Base-by-base conservation (phyloP, 2,888 invertebrate genomes). In the Onchidella celtica region DNA sequence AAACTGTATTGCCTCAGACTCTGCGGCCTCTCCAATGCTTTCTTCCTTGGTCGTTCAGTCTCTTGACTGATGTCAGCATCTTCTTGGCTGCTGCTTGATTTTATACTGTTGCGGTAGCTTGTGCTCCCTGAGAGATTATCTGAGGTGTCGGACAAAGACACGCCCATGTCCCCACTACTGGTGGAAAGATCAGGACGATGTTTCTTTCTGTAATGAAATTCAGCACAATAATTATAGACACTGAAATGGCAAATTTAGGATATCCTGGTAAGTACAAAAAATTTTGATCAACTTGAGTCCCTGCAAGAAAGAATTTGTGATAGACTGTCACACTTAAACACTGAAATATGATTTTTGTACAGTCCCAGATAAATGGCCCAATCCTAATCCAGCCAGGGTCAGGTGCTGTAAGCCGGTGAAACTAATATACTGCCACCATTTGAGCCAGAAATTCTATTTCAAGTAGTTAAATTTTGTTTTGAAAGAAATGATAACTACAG, bases 1-100 rank as follows among this genome's bases (percentile, higher is more conserved):
- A 70, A 61, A 29, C 78, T 79, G 38, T 79, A 79, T 24, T 70
- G 69, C 47, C 61, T 69, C 59, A 79, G 4, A 34, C 78, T 79
- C 70, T 79, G 78, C 32, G 40, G 57, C 38, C 9, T 27, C 24
- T 27, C 24, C 38, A 38, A 36, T 24, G n/a, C 69, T 4, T 6
- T 47, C n/a, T 65, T 32, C 24, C 11, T n/a, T 32, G 21, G 29
- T 47, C 29, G 47, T 27, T 14, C 24, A 11, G 32, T 21, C 59
- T 24, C 32, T 2, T 36, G 24, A 9, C 17, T 47, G 11, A 3
- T 11, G 1, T 24, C 24, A n/a, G 17, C 27, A 21, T 47, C 68
- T 24, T 68, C 68, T 27, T 77, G 77, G 29, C 76, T 76, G 34
- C n/a, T 34, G 36, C 36, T 27, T 4, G 77, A 77, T 38, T 57